Evolutionary conservation across 2,888 invertebrate species (phyloP).

Genomic region (Torymus auratus): DNA sequence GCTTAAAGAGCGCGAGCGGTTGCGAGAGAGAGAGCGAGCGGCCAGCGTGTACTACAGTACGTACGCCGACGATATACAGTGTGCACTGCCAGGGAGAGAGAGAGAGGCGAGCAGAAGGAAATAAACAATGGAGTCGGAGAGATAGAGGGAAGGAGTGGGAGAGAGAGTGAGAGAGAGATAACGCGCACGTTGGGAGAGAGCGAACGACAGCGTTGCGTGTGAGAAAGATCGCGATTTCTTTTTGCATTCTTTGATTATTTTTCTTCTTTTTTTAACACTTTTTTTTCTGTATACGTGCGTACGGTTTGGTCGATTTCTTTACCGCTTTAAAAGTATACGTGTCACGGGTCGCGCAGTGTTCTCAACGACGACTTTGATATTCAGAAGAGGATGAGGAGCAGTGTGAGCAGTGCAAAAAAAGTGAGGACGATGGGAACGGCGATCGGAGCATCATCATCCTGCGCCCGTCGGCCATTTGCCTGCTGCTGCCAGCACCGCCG

Average conservation of each 20-base stretch:
- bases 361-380: neutral
- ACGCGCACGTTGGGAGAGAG: constrained; percentile 10
- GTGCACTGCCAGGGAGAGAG: too few relatives aligned
- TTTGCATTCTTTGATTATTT: too few relatives aligned
- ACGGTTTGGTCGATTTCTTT: too few relatives aligned
- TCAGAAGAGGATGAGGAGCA: constrained; percentile 18
- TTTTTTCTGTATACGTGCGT: too few relatives aligned
- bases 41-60: neutral
- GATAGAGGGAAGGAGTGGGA: constrained; percentile 7
- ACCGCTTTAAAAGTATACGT: too few relatives aligned
- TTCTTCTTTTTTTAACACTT: too few relatives aligned
- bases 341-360: too few relatives aligned
- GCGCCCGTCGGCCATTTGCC: constrained; percentile 60
- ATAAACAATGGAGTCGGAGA: constrained; percentile 17
- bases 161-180: neutral
- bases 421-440: neutral
- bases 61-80: neutral
- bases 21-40: neutral
- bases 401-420: constrained; percentile 40
- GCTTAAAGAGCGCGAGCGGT: neutral
- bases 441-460: neutral
- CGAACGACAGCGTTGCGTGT: neutral
- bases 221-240: too few relatives aligned
- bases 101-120: constrained; percentile 8
- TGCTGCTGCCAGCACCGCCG: too few relatives aligned